Conservation (phyloP, 1,140 invertebrate species). For the Antheraea pernyi region DNA sequence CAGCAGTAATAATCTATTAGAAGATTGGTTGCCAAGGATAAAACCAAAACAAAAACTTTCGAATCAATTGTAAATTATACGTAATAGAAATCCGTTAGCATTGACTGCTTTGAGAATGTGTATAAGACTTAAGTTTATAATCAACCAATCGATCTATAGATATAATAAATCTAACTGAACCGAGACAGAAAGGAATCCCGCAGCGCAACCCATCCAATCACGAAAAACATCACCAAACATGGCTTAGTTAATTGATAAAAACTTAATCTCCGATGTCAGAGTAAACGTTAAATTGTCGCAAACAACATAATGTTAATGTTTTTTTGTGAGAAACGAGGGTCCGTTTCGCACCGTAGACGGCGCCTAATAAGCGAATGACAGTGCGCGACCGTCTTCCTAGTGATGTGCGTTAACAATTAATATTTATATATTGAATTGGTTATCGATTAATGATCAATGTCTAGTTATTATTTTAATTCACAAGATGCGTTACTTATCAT, state of each 20-base stretch:
- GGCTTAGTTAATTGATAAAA: not conserved
- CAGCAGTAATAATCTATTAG: too few relatives aligned
- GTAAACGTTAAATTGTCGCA: conserved; percentile 2
- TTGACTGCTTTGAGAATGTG: too few relatives aligned
- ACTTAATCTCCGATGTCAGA: not conserved
- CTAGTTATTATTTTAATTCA: too few relatives aligned
- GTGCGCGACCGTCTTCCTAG: not conserved
- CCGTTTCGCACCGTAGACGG: not conserved
- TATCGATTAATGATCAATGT: not conserved
- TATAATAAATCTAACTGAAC: not conserved
- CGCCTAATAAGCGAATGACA: not conserved
- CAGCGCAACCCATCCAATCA: not conserved
- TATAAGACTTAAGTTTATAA: not conserved
- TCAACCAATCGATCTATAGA: not conserved
- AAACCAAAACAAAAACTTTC: too few relatives aligned
- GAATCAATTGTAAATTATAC: too few relatives aligned
- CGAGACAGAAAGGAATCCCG: not conserved
- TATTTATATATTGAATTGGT: not conserved
- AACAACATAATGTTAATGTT: conserved; percentile 1
- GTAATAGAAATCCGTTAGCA: too few relatives aligned
- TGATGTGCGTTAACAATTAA: not conserved
- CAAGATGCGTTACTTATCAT: too few relatives aligned
- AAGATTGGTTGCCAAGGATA: too few relatives aligned
- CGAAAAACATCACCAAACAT: conserved; percentile 1
- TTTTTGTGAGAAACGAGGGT: not conserved